phyloP scores from a whole-genome alignment of 2,797 vertebrate genomes.

The Hippoglossus hippoglossus region DNA sequence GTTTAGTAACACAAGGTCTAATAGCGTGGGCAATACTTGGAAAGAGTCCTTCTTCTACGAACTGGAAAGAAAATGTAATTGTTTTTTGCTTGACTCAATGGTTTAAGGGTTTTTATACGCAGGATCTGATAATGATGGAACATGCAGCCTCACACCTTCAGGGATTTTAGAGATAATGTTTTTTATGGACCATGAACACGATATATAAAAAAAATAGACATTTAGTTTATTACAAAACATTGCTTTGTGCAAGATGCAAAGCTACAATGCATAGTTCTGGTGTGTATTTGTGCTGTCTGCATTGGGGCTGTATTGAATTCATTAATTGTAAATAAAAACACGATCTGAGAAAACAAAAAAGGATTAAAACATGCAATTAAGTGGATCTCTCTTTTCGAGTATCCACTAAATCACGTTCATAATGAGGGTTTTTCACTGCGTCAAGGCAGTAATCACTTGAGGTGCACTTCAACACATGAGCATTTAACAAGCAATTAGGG shows the following conservation, averaged over 20 bases:
- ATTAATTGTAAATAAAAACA: background rate
- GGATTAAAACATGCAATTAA: background rate
- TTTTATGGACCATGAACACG: background rate
- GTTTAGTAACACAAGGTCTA: background rate
- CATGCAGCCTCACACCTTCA: background rate
- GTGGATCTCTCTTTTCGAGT: background rate
- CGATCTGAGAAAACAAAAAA: background rate
- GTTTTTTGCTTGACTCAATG: background rate
- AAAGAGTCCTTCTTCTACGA: background rate
- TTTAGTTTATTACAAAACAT: background rate
- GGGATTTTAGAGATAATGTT: background rate
- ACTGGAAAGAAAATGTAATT: background rate
- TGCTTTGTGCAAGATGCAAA: background rate
- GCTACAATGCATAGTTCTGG: background rate
- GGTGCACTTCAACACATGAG: background rate
- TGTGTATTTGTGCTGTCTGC: background rate
- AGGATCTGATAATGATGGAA: too few species aligned
- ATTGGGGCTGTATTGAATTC: background rate
- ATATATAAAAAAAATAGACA: too few species aligned
- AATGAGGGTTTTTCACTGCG: background rate
- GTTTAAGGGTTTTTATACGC: background rate
- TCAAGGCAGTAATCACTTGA: constrained; percentile 22
- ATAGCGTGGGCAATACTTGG: background rate
- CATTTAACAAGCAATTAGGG: constrained; percentile 1
- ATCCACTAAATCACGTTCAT: background rate